Evolutionary conservation across 2,888 invertebrate species (phyloP).

Genomic region (Melanostoma scalare): DNA sequence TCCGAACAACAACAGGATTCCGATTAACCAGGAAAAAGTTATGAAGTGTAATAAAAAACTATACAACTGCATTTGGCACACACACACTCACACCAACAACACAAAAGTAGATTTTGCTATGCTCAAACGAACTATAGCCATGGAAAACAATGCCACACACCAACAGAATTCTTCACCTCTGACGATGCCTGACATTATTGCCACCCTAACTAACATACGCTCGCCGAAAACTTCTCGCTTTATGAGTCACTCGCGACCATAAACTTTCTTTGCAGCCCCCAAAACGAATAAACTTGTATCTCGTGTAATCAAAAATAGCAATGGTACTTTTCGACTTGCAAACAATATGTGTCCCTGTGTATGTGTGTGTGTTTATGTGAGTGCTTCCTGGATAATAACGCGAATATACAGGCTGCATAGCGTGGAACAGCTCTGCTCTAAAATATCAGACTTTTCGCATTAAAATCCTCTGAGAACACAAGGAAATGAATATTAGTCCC

Average conservation of each 20-base stretch:
- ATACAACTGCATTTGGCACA: conserved; percentile 37
- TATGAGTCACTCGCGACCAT: conserved; percentile 73
- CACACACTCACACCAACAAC: conserved; percentile 14
- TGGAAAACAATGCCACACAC: conserved; percentile 14
- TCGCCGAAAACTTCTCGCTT: conserved; percentile 66
- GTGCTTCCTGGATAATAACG: conserved; percentile 62
- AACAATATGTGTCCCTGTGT: neutral
- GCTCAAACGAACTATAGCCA: conserved; percentile 39
- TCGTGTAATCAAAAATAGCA: conserved; percentile 73
- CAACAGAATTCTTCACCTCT: conserved; percentile 3
- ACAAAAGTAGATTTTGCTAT: conserved; percentile 6
- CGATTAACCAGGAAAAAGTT: conserved; percentile 48
- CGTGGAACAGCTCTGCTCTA: conserved; percentile 47
- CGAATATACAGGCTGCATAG: conserved; percentile 54
- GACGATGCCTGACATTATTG: neutral
- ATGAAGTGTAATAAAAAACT: conserved; percentile 49
- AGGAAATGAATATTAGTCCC: conserved; percentile 68
- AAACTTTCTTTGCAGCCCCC: conserved; percentile 69
- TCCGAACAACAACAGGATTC: conserved; percentile 21
- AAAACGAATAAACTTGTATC: conserved; percentile 73
- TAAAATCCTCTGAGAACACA: conserved; percentile 67
- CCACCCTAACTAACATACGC: conserved; percentile 50
- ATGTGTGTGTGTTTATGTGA: conserved; percentile 12
- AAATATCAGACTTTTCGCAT: conserved; percentile 70
- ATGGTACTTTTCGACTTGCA: conserved; percentile 61